Conservation (phyloP, 2,888 invertebrate genomes). For the Patella caerulea region DNA sequence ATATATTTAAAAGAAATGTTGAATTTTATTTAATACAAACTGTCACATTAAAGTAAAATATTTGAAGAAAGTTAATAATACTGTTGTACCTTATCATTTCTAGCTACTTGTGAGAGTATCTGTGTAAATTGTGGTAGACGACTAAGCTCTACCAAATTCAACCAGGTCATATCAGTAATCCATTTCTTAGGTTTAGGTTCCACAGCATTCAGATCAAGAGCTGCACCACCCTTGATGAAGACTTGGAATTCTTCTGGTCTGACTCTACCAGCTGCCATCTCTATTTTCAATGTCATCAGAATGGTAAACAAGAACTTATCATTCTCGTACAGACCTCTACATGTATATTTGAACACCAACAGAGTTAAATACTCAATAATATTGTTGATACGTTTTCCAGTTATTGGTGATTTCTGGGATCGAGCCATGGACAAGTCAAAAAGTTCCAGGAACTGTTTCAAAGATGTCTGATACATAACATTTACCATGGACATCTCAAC, state of each 20-base stretch:
- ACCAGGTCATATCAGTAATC: conserved; percentile 72
- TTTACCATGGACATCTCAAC: conserved; percentile 98
- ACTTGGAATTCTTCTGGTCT: conserved; percentile 93
- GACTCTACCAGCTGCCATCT: conserved; percentile 85
- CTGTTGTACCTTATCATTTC: conserved; percentile 69
- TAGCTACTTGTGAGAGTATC: conserved; percentile 67
- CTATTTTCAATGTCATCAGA: conserved; percentile 95
- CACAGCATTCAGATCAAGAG: conserved; percentile 71
- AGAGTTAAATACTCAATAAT: conserved; percentile 91
- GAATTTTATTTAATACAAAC: no score
- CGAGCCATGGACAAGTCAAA: conserved; percentile 92
- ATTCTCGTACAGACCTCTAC: conserved; percentile 91
- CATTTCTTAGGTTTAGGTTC: conserved; percentile 72
- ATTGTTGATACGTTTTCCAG: conserved; percentile 85
- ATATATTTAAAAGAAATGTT: no score
- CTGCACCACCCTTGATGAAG: conserved; percentile 86
- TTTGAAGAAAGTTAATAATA: neutral
- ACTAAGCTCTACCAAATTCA: conserved; percentile 71
- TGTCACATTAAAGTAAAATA: neutral
- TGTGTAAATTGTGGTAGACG: conserved; percentile 71
- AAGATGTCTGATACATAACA: conserved; percentile 95
- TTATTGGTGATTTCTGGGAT: conserved; percentile 86
- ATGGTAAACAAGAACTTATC: conserved; percentile 94
- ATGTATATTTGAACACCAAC: conserved; percentile 93
- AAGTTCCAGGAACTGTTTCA: conserved; percentile 92